Base-by-base conservation (phyloP, 64 coral and sea anemone species). In the Pocillopora verrucosa region DNA sequence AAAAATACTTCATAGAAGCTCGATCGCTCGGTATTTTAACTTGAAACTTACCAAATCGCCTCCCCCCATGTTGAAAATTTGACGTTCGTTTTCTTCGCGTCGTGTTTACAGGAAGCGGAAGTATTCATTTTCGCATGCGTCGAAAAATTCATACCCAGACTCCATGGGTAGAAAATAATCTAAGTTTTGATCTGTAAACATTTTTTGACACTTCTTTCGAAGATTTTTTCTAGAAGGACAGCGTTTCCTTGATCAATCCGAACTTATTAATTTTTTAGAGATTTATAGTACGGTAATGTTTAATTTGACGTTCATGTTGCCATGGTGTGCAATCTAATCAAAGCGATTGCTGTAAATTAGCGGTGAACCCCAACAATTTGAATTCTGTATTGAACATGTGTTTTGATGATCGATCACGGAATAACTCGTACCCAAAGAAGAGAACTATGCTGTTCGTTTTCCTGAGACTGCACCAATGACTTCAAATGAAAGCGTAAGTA, bases 11-110 rank as follows among this genome's bases (percentile, higher is more conserved):
- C 17, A 58, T 57, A 85, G 56, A 0, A 56, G 4, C 10, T 77
- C 24, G 76, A 56, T 25, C 24, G 1, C 22, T 9, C 16, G 30
- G 38, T 3, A 87, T 69, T 80, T 73, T 19, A 38, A 17, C 22
- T 34, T 65, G 76, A 88, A 88, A 73, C 95, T 88, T 76, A 96
- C 95, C 84, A 96, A 93, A 93, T 96, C 95, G 87, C 94, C 95
- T 14, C 95, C 95, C 80, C 95, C 95, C 95, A 96, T 96, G 22
- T 73, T 88, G n/a, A 34, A 34, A 59, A 65, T 74, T 72, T 51
- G 3, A 51, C 41, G 41, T 51, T 34, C 64, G 56, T 13, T 36
- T 10, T 22, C 16, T 14, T 4, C 58, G 35, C 56, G 82, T 68
- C 62, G 19, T 56, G 37, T 79, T 79, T 16, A 59, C 22, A 20